phyloP scores from a whole-genome alignment of 2,888 invertebrate species.

The Morinoia aosen region DNA sequence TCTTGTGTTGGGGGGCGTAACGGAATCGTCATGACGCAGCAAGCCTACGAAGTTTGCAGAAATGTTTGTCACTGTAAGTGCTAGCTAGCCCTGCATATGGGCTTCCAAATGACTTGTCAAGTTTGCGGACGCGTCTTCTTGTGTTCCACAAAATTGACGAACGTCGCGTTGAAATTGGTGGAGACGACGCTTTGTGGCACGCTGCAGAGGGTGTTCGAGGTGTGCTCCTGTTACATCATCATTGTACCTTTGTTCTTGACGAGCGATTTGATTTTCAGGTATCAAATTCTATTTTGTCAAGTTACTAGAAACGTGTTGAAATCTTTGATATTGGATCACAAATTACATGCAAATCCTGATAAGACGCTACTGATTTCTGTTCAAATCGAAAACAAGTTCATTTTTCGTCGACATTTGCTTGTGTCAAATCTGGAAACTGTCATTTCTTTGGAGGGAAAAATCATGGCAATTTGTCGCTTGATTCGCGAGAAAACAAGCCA shows the following conservation, averaged over 20 bases:
- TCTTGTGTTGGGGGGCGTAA: background rate
- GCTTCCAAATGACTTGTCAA: slow-evolving; percentile 37
- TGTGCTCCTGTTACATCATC: background rate
- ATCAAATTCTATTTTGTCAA: too few species aligned
- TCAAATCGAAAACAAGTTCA: background rate
- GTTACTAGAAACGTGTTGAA: too few species aligned
- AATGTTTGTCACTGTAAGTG: slow-evolving; percentile 34
- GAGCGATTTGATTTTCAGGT: too few species aligned
- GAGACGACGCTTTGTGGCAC: background rate
- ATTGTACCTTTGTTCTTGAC: background rate
- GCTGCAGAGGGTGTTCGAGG: background rate
- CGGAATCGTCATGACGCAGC: slow-evolving; percentile 32
- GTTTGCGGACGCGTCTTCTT: background rate
- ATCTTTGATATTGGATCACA: background rate
- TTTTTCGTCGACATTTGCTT: background rate
- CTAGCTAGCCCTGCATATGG: slow-evolving; percentile 22
- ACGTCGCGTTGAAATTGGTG: background rate
- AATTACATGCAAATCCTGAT: too few species aligned
- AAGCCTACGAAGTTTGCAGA: slow-evolving; percentile 7
- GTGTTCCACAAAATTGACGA: slow-evolving; percentile 23
- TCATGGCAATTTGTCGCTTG: background rate
- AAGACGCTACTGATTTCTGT: background rate
- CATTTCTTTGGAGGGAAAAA: background rate
- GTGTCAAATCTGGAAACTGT: background rate
- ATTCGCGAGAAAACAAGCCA: background rate